Conservation (phyloP, 2,888 invertebrate species). For the Ornithoptera alexandrae region DNA sequence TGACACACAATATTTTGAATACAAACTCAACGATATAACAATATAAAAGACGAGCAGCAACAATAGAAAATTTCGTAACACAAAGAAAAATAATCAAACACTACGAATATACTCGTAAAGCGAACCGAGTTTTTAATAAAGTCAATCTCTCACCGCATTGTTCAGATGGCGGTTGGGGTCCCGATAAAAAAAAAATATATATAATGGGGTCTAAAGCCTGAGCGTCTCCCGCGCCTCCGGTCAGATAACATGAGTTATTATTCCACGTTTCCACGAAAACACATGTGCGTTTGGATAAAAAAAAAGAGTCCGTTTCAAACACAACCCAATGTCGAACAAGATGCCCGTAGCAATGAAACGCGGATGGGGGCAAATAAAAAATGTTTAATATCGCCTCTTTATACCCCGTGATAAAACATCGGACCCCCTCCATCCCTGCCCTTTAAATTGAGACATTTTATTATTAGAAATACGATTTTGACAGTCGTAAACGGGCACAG, state of each 20-base stretch:
- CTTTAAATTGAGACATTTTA: constrained; percentile 74
- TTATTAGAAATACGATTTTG: constrained; percentile 78
- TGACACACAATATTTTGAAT: background rate
- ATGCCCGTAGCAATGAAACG: constrained; percentile 51
- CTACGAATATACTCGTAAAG: constrained; percentile 2
- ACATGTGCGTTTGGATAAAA: constrained; percentile 32
- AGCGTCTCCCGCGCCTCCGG: constrained; percentile 49
- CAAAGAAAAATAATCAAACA: background rate
- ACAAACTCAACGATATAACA: background rate
- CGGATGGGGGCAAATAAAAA: constrained; percentile 52
- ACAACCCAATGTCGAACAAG: constrained; percentile 38
- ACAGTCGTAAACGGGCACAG: constrained; percentile 68
- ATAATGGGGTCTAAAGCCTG: constrained; percentile 51
- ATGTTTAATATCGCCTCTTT: constrained; percentile 66
- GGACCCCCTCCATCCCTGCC: constrained; percentile 43
- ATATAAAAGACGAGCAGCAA: background rate
- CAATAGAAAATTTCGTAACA: constrained; percentile 4
- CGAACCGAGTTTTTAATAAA: constrained; percentile 16
- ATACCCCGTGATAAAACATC: constrained; percentile 69
- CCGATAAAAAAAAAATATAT: constrained; percentile 38
- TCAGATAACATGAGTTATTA: constrained; percentile 60
- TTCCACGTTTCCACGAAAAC: constrained; percentile 52
- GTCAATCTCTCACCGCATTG: constrained; percentile 20
- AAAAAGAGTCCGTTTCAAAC: constrained; percentile 30
- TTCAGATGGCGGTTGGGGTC: constrained; percentile 6